Base-by-base conservation (phyloP, 2,888 invertebrate genomes). In the Seira ritae region DNA sequence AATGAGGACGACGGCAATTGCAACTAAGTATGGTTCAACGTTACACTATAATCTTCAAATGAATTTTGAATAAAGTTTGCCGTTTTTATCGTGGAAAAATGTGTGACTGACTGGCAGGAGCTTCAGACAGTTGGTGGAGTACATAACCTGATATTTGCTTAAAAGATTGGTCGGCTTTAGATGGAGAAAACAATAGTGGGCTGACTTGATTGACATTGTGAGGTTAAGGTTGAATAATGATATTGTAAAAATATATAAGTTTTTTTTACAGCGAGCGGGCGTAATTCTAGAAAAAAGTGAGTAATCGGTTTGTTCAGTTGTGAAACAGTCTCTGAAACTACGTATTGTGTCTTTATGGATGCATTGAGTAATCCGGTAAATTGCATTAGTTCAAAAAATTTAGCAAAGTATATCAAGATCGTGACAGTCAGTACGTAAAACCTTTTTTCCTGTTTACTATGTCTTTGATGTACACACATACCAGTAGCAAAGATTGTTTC, bases 81-180 rank as follows among this genome's bases (percentile, higher is more conserved):
- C 17, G 12, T 17, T 55, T 55, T 55, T 55, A 3, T 55, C 6
- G 15, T 12, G 55, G 1, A 55, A 55, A 31, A 31, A 55, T 55
- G 17, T 8, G 31, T 17, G 55, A 70, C 8, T 46, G 46, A 70
- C 23, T 76, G 75, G 68, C 75, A 76, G 67, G 67, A 76, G 75
- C 55, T n/a, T 8, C 31, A 31, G 31, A 55, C 55, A 55, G 55
- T 55, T 31, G 31, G 31, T 31, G 31, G 3, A 55, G 17, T 8
- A 17, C 17, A 55, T n/a, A 55, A 55, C 55, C 55, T 55, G 55
- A 55, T 55, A 55, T 55, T 55, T 55, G 55, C 55, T 55, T 55
- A 55, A 55, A 31, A 55, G n/a, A 55, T 17, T 55, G 55, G 15
- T 12, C 12, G 55, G 12, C 55, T 55, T 55, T 15, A 55, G 8